Percentiles rank a stretch among this genome's conserved stretches.
phyloP scores from a whole-genome alignment of 2,888 invertebrate species.

The Patella ulyssiponensis region DNA sequence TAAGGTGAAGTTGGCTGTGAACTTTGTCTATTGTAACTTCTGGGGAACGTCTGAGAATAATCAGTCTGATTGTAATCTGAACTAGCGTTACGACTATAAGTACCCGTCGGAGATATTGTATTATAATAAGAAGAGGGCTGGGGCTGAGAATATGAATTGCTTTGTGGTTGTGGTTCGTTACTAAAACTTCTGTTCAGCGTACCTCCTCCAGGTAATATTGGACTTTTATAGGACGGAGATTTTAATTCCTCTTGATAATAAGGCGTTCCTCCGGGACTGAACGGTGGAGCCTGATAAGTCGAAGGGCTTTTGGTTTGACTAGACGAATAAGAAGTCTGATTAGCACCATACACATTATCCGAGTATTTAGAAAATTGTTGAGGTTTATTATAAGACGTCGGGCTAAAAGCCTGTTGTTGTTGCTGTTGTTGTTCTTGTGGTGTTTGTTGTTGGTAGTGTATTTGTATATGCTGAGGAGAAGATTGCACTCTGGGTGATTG shows the following conservation, averaged over 20 bases:
- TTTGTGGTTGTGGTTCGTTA: neutral
- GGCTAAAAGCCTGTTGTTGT: constrained; percentile 1
- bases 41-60: constrained; percentile 14
- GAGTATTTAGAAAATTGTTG: neutral
- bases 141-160: constrained; percentile 15
- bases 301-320: constrained; percentile 16
- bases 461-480: neutral
- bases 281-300: constrained; percentile 3
- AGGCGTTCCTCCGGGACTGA: constrained; percentile 17
- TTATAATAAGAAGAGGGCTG: constrained; percentile 25
- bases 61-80: constrained; percentile 2
- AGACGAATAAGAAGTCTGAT: constrained; percentile 7
- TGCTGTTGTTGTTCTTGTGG: neutral
- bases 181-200: neutral
- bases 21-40: constrained; percentile 12
- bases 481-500: constrained; percentile 22
- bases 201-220: constrained; percentile 11
- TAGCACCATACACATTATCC: constrained; percentile 10
- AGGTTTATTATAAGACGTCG: neutral
- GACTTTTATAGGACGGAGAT: constrained; percentile 34
- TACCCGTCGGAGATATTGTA: constrained; percentile 32
- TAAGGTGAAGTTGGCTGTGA: constrained; percentile 4
- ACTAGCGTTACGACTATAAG: constrained; percentile 10
- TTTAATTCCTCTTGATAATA: constrained; percentile 29
- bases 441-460: neutral